Conservation (phyloP, 2,113 vertebrate species). For the Pipa parva region DNA sequence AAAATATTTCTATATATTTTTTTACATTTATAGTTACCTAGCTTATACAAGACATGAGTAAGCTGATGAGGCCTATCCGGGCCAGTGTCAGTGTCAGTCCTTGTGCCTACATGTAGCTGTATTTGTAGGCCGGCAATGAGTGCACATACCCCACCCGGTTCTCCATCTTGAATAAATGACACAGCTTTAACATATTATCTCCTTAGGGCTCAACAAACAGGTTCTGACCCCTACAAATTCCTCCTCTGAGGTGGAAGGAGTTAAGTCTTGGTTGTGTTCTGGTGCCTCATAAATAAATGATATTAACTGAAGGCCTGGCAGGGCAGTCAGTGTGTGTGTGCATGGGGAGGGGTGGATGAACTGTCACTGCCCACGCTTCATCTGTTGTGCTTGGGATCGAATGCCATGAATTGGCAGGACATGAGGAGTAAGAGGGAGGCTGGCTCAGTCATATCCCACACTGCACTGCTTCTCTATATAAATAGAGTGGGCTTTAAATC, state of each 20-base stretch:
- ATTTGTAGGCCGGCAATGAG: no score
- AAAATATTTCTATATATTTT: no score
- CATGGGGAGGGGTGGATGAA: constrained; percentile 9
- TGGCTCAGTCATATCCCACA: constrained; percentile 26
- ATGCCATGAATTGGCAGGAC: constrained; percentile 32
- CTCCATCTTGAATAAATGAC: no score
- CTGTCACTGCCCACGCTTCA: constrained; percentile 38
- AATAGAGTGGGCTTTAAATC: constrained; percentile 23
- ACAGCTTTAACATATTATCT: no score
- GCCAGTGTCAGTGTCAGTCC: no score
- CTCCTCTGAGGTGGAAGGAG: background rate
- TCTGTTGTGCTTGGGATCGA: constrained; percentile 19
- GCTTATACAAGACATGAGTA: no score
- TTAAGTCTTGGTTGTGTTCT: background rate
- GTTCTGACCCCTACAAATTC: no score
- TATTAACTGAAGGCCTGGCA: constrained; percentile 22
- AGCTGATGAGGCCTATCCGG: no score
- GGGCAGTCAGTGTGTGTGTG: constrained; percentile 15
- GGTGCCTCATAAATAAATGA: constrained; percentile 24
- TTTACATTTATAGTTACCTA: no score
- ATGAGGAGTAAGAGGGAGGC: constrained; percentile 9
- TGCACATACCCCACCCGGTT: no score
- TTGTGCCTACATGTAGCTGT: no score
- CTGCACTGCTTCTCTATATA: constrained; percentile 15
- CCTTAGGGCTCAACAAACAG: no score